Conservation (phyloP, 1,140 invertebrate genomes). For the Maniola jurtina region DNA sequence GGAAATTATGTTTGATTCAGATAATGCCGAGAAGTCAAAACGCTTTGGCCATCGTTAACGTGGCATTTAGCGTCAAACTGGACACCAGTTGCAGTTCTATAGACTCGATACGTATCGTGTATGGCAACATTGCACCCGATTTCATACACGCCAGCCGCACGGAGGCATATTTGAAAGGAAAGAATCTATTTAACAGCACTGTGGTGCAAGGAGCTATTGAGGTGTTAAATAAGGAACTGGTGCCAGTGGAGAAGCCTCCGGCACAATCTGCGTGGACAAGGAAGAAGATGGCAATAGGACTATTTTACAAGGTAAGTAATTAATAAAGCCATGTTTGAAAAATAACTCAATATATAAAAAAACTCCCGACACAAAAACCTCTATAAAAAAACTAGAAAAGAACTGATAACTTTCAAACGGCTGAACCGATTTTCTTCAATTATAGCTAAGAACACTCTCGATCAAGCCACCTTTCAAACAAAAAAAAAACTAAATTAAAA, state of each 20-base stretch:
- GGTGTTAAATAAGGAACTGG: conserved; percentile 80
- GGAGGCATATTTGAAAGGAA: conserved; percentile 83
- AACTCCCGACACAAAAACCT: too few species aligned
- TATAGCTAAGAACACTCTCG: too few species aligned
- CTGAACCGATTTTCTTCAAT: too few species aligned
- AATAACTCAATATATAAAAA: too few species aligned
- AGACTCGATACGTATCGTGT: conserved; percentile 71
- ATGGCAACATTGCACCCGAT: conserved; percentile 84
- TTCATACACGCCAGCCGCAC: conserved; percentile 86
- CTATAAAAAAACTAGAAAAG: too few species aligned
- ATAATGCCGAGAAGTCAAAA: conserved; percentile 87
- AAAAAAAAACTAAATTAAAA: too few species aligned
- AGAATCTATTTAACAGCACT: conserved; percentile 75
- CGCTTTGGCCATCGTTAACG: conserved; percentile 90
- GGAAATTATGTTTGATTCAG: background rate
- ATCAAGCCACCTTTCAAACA: too few species aligned
- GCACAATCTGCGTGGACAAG: conserved; percentile 84
- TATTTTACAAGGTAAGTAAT: conserved; percentile 86
- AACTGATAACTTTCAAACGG: too few species aligned
- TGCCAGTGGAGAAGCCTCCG: conserved; percentile 81
- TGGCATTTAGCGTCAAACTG: conserved; percentile 82
- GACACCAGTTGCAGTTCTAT: conserved; percentile 56
- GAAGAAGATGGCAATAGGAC: conserved; percentile 81
- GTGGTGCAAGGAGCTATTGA: conserved; percentile 80
- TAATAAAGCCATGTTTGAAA: too few species aligned